A percentile compares a stretch with the other conserved stretches of the same genome.
phyloP scores from a whole-genome alignment of 2,888 invertebrate species.

The Kuschelorhynchus macadamiae region DNA sequence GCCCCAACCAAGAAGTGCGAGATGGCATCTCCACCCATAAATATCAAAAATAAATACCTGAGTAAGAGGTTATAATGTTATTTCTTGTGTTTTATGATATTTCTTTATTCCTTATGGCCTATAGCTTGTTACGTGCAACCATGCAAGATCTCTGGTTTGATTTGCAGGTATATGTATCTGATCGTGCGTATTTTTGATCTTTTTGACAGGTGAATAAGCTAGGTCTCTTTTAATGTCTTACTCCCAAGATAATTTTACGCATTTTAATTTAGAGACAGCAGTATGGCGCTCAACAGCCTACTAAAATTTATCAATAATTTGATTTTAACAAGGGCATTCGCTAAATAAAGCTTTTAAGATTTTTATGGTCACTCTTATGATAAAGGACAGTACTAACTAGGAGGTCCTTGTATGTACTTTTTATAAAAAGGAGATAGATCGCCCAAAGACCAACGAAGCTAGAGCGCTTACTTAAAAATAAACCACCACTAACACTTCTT shows the following conservation, averaged over 20 bases:
- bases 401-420: too few species aligned
- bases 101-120: conserved; percentile 47
- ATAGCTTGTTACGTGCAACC: conserved; percentile 51
- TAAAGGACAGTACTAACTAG: too few species aligned
- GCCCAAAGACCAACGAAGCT: too few species aligned
- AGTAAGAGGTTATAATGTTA: conserved; percentile 51
- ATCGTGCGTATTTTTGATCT: conserved; percentile 26
- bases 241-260: background rate
- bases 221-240: conserved; percentile 27
- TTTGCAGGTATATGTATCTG: conserved; percentile 41
- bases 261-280: background rate
- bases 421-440: too few species aligned
- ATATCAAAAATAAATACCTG: conserved; percentile 69
- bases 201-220: conserved; percentile 26
- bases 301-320: too few species aligned
- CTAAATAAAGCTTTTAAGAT: too few species aligned
- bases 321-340: too few species aligned
- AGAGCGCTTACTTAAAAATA: too few species aligned
- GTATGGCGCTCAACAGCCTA: too few species aligned
- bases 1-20: conserved; percentile 52
- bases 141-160: conserved; percentile 49
- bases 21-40: conserved; percentile 68
- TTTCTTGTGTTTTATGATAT: conserved; percentile 51
- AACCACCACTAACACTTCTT: too few species aligned
- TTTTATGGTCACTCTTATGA: too few species aligned